Percentiles rank a stretch among this genome's conserved stretches.
These are phyloP conservation scores for Lonchura striata DNA, from an alignment of 2,113 vertebrate species.

Conservation along the genomic window DNA sequence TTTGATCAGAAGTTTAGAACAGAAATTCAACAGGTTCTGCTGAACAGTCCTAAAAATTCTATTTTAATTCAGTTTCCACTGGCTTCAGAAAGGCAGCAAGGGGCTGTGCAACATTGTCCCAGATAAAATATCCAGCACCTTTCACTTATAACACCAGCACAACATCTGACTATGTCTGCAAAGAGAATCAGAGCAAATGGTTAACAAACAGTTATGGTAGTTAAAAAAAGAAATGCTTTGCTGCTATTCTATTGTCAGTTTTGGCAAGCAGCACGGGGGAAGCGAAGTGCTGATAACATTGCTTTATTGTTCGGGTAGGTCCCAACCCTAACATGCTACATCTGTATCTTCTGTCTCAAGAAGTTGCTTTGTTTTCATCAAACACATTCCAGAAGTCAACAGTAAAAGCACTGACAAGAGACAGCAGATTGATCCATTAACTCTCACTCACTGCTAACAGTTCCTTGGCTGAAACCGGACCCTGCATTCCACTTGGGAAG, in stretches of 20 bases:
- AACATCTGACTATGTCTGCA: not conserved
- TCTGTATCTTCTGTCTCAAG: conserved; percentile 79
- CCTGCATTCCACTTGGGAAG: conserved; percentile 84
- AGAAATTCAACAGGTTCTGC: not conserved
- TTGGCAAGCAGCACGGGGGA: conserved; percentile 60
- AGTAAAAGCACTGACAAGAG: conserved; percentile 87
- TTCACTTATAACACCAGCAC: not conserved
- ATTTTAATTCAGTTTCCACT: not conserved
- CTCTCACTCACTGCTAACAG: conserved; percentile 91
- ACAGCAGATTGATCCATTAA: conserved; percentile 90
- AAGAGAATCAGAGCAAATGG: conserved; percentile 14
- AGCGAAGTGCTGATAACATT: conserved; percentile 72
- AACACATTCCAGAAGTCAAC: conserved; percentile 92
- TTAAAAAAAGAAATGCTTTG: conserved; percentile 65
- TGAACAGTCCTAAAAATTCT: not conserved
- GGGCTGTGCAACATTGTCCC: not conserved
- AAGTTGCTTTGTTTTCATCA: conserved; percentile 89
- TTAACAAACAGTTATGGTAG: conserved; percentile 38
- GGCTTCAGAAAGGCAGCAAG: not conserved
- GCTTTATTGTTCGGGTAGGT: conserved; percentile 76
- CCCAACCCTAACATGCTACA: conserved; percentile 74
- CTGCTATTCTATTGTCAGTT: conserved; percentile 66
- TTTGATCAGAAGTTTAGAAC: not conserved
- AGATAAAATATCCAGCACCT: not conserved
- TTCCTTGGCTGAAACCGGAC: conserved; percentile 85